Evolutionary conservation across 2,797 vertebrate species (phyloP).

Genomic region (Stomatorhinus walkeri): DNA sequence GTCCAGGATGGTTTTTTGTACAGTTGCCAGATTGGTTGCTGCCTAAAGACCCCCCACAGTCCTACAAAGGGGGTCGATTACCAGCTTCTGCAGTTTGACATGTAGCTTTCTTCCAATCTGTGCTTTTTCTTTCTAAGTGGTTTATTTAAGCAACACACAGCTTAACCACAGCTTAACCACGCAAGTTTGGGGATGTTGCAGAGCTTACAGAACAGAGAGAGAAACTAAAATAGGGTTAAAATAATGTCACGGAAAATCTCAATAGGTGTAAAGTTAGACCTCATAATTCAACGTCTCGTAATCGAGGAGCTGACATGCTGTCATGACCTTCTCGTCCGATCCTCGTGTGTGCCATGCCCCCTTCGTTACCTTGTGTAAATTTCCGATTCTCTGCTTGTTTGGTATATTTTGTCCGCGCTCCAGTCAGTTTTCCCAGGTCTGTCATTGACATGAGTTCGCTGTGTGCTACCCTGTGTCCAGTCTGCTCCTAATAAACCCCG

Average conservation of each 20-base stretch:
- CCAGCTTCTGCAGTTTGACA: background rate
- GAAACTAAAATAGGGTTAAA: background rate
- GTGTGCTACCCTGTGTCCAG: too few relatives aligned
- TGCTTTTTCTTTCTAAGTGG: background rate
- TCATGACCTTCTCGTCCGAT: too few relatives aligned
- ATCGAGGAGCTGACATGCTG: background rate
- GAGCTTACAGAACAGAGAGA: background rate
- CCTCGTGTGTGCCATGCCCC: too few relatives aligned
- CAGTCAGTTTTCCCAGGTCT: too few relatives aligned
- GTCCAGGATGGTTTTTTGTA: background rate
- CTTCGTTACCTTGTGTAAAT: too few relatives aligned
- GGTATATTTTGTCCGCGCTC: too few relatives aligned
- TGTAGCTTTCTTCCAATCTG: background rate
- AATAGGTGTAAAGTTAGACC: background rate
- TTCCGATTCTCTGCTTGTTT: too few relatives aligned
- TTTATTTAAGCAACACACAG: constrained; percentile 5
- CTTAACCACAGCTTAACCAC: background rate
- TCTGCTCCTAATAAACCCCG: too few relatives aligned
- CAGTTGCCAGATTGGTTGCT: background rate
- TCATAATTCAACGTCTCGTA: background rate
- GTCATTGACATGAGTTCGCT: too few relatives aligned
- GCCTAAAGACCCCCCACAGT: background rate
- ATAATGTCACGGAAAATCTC: background rate
- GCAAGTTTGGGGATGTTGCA: background rate
- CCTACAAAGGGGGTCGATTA: background rate